These are phyloP conservation scores for Herpailurus yagouaroundi DNA, from an alignment of 2,113 vertebrate genomes.

Conservation along the genomic window DNA sequence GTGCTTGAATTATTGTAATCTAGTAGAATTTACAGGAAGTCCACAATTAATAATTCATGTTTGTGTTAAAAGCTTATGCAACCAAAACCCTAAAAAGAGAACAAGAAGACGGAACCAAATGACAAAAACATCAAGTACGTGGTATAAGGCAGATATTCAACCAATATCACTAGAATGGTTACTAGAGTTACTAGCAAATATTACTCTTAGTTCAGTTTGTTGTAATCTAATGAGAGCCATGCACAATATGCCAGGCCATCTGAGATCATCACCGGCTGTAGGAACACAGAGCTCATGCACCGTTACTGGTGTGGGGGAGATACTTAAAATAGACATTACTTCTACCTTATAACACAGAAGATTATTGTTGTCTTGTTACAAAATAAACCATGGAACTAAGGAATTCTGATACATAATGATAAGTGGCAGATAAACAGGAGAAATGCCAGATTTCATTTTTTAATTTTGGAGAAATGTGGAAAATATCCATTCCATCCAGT, in stretches of 20 bases:
- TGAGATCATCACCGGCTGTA: not conserved
- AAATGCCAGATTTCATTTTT: not conserved
- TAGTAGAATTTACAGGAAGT: not conserved
- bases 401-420: not conserved
- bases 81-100: not conserved
- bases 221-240: not conserved
- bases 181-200: not conserved
- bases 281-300: not conserved
- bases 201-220: not conserved
- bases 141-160: not conserved
- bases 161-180: not conserved
- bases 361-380: not conserved
- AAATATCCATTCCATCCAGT: not conserved
- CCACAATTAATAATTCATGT: not conserved
- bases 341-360: not conserved
- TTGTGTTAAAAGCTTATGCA: not conserved
- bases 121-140: not conserved
- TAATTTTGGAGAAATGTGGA: not conserved
- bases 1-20: not conserved
- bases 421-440: not conserved
- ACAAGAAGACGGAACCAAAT: not conserved
- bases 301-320: not conserved
- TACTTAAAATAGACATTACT: not conserved
- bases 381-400: not conserved
- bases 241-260: fast-evolving